Percentiles rank a stretch among this genome's conserved stretches.
These are phyloP conservation scores for Helobdella robusta DNA, from an alignment of 2,888 invertebrate genomes.

Conservation along the genomic window DNA sequence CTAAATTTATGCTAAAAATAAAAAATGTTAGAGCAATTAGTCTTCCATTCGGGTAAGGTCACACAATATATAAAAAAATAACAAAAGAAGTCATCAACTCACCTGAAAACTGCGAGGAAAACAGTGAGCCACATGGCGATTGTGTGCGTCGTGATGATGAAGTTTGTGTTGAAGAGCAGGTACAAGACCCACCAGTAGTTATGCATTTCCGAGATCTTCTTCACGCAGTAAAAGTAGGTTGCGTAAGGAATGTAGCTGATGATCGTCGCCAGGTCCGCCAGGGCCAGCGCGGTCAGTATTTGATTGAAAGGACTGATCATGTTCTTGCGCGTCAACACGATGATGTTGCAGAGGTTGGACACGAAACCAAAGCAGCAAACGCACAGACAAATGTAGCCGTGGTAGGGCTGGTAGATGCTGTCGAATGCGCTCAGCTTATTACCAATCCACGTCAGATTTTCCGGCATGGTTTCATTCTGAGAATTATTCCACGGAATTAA, in stretches of 20 bases:
- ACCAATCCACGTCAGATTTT: too few species aligned
- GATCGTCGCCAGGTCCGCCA: slow-evolving; percentile 82
- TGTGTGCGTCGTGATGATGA: slow-evolving; percentile 58
- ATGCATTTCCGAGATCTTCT: slow-evolving; percentile 35
- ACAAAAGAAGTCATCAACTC: too few species aligned
- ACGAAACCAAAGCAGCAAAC: slow-evolving; percentile 84
- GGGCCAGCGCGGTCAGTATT: slow-evolving; percentile 72
- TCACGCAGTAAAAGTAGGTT: slow-evolving; percentile 33
- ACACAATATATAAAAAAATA: too few species aligned
- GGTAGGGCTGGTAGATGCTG: slow-evolving; percentile 52
- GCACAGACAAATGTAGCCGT: slow-evolving; percentile 73
- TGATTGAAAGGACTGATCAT: slow-evolving; percentile 83
- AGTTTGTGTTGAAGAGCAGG: slow-evolving; percentile 43
- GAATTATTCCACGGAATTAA: too few species aligned
- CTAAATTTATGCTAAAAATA: too few species aligned
- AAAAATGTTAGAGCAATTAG: too few species aligned
- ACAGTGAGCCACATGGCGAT: slow-evolving; percentile 88
- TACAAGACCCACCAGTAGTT: slow-evolving; percentile 42
- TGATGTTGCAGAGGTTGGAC: slow-evolving; percentile 81
- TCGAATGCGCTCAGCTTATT: slow-evolving; percentile 37
- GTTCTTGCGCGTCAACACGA: slow-evolving; percentile 71
- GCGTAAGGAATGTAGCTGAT: slow-evolving; percentile 66
- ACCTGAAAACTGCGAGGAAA: slow-evolving; percentile 74
- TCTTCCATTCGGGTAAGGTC: too few species aligned
- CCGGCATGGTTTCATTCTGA: too few species aligned